Evolutionary conservation across 2,113 vertebrate species (phyloP), one percentile per base, ranked within the genome.

Genomic region (Podarcis cretensis): DNA sequence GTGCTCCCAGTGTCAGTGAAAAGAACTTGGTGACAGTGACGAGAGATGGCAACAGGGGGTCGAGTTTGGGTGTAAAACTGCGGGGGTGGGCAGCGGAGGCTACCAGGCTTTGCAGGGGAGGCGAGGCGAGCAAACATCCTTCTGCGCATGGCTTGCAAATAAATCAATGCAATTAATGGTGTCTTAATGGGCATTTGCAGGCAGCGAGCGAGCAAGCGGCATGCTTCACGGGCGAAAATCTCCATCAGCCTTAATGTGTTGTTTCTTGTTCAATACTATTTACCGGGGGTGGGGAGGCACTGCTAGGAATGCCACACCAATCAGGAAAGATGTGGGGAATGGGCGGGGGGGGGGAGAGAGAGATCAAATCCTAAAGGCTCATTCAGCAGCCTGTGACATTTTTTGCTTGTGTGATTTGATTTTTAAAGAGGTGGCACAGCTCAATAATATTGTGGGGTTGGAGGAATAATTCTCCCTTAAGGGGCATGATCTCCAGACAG

Each of bases 121-220:
- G 21, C 3, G 69, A 2, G 25, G 3, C 3, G 18, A 3, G 3
- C 30, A 69, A 57, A 86, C 30, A 9, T n/a, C 16, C 16, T 83
- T 30, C 73, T 32, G 66, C 74, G 3, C 66, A 0, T 32, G 66
- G 43, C 1, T 81, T 76, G 32, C 69, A 2, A 74, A 76, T 79
- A 91, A 93, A 96, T 93, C 83, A 92, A 65, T 90, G 89, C 89
- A 3, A 89, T 81, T 86, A 89, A 63, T 30, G 20, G 1, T 65
- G 25, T 78, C 77, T 92, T 27, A 69, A 76, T 43, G 91, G 92
- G 85, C 13, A 16, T 86, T 59, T 69, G 93, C 86, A 91, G 83
- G 86, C 75, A 81, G 48, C 48, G 48, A 54, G 3, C 9, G 1
- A 73, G 78, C 2, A 2, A 8, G 89, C 83, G 88, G 81, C 20